A percentile compares a stretch with the other conserved stretches of the same genome.
Conservation (phyloP, 1,140 invertebrate genomes). For the Probaryconus sp. region DNA sequence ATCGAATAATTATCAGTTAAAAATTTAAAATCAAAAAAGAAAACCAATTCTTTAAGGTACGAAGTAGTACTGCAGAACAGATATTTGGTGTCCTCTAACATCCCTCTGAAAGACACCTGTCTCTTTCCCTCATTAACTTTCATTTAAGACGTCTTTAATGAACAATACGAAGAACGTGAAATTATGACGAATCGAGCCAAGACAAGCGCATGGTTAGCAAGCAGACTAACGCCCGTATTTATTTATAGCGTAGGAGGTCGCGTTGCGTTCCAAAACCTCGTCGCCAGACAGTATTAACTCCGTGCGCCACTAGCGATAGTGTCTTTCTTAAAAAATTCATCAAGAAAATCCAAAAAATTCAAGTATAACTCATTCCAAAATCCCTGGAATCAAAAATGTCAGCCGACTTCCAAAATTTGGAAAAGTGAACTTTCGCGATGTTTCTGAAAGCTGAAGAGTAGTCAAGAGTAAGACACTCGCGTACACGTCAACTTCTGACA, state of each 20-base stretch:
- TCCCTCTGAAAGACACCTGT: background rate
- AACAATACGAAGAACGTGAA: constrained; percentile 58
- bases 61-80: too few relatives aligned
- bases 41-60: too few relatives aligned
- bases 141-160: constrained; percentile 20
- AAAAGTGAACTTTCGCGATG: too few relatives aligned
- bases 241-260: constrained; percentile 77
- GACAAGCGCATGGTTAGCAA: constrained; percentile 63
- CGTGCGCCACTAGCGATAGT: constrained; percentile 37
- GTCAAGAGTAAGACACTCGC: too few relatives aligned
- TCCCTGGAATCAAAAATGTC: background rate
- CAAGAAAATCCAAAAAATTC: background rate
- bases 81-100: too few relatives aligned
- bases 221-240: constrained; percentile 72
- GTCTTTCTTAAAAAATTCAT: constrained; percentile 2
- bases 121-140: constrained; percentile 13
- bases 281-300: constrained; percentile 58
- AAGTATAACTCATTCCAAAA: background rate
- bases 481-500: too few relatives aligned
- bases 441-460: too few relatives aligned
- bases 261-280: constrained; percentile 72
- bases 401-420: too few relatives aligned
- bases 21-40: too few relatives aligned
- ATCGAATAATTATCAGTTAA: too few relatives aligned
- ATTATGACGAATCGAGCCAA: constrained; percentile 65